Conservation (phyloP, 2,888 invertebrate species). For the Balanococcus diminutus region DNA sequence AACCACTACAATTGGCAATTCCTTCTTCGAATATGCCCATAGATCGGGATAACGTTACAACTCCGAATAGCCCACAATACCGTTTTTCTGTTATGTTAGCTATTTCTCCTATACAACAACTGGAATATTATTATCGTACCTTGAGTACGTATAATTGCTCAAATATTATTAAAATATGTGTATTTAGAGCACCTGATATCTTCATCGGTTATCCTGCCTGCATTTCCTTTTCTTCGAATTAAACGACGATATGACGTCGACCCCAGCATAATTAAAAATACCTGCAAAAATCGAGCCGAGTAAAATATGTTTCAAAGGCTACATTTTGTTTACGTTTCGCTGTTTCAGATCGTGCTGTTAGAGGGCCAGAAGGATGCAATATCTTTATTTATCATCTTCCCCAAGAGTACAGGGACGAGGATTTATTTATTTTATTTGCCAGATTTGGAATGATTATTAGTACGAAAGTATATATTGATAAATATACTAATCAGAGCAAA, state of each 20-base stretch:
- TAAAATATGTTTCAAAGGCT: neutral
- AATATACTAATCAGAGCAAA: conserved; percentile 99
- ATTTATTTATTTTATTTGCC: conserved; percentile 99
- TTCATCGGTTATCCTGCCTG: neutral
- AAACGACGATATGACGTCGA: too few species aligned
- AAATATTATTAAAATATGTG: conserved; percentile 26
- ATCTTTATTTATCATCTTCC: conserved; percentile 99
- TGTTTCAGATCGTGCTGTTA: conserved; percentile 85
- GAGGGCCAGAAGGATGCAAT: conserved; percentile 99
- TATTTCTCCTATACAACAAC: conserved; percentile 32
- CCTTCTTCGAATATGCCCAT: conserved; percentile 39
- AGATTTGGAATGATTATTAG: conserved; percentile 99
- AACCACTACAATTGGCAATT: conserved; percentile 47
- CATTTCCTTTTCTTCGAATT: neutral
- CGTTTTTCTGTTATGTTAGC: conserved; percentile 20
- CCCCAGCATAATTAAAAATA: too few species aligned
- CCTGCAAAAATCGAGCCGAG: neutral
- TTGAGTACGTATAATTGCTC: conserved; percentile 39
- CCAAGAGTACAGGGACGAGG: conserved; percentile 98
- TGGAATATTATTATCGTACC: conserved; percentile 48
- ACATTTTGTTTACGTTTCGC: neutral
- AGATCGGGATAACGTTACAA: conserved; percentile 34
- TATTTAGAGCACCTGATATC: neutral
- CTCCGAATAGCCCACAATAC: conserved; percentile 41
- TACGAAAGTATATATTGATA: conserved; percentile 99